A percentile compares a stretch with the other conserved stretches of the same genome.
Conservation (phyloP, 1,140 invertebrate genomes). For the Telenomus remus region DNA sequence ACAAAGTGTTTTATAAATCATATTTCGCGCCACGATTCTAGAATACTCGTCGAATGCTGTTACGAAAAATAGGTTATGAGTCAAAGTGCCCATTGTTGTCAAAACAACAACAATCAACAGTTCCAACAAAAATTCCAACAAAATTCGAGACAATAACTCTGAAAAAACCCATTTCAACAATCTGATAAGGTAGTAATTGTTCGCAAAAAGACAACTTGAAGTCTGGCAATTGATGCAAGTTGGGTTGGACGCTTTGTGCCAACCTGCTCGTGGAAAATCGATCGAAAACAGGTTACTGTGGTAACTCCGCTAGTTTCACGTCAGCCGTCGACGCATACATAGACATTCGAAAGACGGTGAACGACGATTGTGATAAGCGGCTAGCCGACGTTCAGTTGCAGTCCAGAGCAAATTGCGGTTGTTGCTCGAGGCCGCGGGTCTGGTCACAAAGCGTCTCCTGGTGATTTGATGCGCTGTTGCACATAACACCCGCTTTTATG, state of each 20-base stretch:
- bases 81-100: no score
- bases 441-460: conserved; percentile 18
- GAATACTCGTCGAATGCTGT: no score
- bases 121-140: no score
- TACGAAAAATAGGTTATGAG: no score
- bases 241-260: not conserved
- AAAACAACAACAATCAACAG: no score
- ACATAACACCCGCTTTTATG: conserved; percentile 67
- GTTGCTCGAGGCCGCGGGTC: conserved; percentile 11
- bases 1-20: no score
- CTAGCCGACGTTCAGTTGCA: conserved; percentile 61
- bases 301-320: conserved; percentile 65
- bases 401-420: conserved; percentile 3
- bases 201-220: no score
- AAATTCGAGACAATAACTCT: no score
- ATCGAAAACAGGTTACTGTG: conserved; percentile 67
- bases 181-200: no score
- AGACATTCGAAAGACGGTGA: conserved; percentile 59
- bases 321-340: conserved; percentile 49
- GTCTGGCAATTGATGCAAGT: not conserved
- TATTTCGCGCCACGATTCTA: no score
- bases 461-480: conserved; percentile 62
- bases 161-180: no score
- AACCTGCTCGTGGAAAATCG: conserved; percentile 66
- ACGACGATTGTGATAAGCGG: conserved; percentile 69